phyloP scores from a whole-genome alignment of 2,113 vertebrate species.

The Urocolius indicus region DNA sequence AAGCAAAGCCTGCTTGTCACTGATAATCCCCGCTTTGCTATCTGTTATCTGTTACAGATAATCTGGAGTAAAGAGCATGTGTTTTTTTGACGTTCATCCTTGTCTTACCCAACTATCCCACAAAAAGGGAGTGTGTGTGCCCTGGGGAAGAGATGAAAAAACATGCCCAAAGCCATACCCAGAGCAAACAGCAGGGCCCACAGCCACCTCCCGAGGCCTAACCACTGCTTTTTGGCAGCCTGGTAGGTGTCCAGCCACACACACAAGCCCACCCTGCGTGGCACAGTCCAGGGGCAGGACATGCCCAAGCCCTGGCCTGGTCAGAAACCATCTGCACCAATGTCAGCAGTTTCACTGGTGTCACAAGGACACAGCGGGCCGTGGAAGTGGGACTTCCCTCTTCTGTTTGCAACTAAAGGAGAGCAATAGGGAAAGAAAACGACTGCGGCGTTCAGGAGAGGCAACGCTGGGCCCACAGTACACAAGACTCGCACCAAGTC shows the following conservation, averaged over 20 bases:
- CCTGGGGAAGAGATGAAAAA: not conserved
- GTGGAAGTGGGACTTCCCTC: not conserved
- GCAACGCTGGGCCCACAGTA: fast-evolving
- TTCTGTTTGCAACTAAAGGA: not conserved
- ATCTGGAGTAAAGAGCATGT: fast-evolving
- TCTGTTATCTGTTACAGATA: no score
- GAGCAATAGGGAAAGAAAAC: not conserved
- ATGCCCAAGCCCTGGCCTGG: not conserved
- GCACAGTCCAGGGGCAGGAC: not conserved
- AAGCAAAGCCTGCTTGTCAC: not conserved
- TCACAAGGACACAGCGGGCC: not conserved
- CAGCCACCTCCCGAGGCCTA: not conserved
- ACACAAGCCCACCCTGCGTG: not conserved
- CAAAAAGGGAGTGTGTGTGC: fast-evolving
- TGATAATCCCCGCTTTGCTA: not conserved
- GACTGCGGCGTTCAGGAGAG: not conserved
- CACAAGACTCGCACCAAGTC: not conserved
- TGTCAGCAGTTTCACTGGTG: not conserved
- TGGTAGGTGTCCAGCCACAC: fast-evolving
- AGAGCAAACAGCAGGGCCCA: not conserved
- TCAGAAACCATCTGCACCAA: not conserved
- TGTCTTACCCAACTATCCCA: not conserved
- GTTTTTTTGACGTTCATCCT: not conserved
- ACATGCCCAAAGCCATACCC: not conserved
- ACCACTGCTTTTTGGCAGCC: not conserved